phyloP scores from a whole-genome alignment of 2,113 vertebrate species.

The Acanthochromis polyacanthus region DNA sequence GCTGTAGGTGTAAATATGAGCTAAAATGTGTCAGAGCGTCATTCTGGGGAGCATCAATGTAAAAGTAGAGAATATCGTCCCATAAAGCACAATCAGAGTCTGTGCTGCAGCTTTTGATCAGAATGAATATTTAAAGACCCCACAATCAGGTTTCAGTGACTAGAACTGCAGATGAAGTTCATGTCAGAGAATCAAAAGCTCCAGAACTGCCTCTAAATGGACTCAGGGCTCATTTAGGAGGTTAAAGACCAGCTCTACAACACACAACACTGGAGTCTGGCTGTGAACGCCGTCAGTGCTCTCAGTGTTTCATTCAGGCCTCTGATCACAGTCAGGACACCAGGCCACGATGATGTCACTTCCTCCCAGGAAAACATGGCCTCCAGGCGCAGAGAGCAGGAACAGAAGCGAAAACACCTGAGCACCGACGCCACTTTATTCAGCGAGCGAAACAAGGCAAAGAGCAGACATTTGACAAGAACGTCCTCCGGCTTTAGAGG shows the following conservation, averaged over 20 bases:
- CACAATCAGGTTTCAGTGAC: no score
- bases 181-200: not conserved
- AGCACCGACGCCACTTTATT: slow-evolving; percentile 81
- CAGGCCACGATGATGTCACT: slow-evolving; percentile 34
- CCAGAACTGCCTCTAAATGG: not conserved
- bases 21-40: no score
- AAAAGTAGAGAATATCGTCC: no score
- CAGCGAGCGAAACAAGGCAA: slow-evolving; percentile 76
- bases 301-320: slow-evolving; percentile 74
- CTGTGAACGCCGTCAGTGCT: slow-evolving; percentile 35
- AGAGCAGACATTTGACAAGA: slow-evolving; percentile 79
- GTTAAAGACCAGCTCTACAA: not conserved
- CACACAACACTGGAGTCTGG: slow-evolving; percentile 55
- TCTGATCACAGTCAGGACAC: slow-evolving; percentile 57
- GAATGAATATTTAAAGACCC: no score
- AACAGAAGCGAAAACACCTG: slow-evolving; percentile 70
- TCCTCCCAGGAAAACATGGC: slow-evolving; percentile 40
- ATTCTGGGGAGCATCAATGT: no score
- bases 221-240: no score
- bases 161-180: not conserved
- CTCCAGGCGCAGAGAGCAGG: slow-evolving; percentile 73
- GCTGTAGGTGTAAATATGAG: not conserved
- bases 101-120: no score
- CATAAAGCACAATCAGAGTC: no score
- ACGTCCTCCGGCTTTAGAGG: slow-evolving; percentile 72